A percentile compares a stretch with the other conserved stretches of the same genome.
These are phyloP conservation scores for Apus apus DNA, from an alignment of 2,113 vertebrate genomes.

Conservation along the genomic window DNA sequence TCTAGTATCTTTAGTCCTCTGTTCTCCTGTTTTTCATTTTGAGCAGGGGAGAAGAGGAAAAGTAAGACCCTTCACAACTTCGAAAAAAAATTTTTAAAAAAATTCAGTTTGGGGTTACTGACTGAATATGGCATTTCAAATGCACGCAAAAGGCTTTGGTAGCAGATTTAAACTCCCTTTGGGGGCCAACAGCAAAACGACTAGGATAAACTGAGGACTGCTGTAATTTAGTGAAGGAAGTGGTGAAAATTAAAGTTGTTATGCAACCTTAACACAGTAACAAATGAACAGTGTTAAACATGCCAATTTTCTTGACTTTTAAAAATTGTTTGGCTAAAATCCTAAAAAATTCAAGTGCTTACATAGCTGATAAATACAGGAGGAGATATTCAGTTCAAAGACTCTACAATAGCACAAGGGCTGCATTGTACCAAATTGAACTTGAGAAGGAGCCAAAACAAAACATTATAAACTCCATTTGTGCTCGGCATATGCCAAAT, in stretches of 20 bases:
- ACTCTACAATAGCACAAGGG: conserved; percentile 47
- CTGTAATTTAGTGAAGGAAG: conserved; percentile 44
- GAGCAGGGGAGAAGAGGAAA: background rate
- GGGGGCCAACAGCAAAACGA: background rate
- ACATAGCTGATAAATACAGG: conserved; percentile 5
- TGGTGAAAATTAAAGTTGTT: conserved; percentile 35
- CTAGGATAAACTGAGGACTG: conserved; percentile 29
- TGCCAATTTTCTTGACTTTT: conserved; percentile 17
- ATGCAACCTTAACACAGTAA: conserved; percentile 10
- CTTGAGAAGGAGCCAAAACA: conserved; percentile 39
- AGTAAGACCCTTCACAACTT: background rate
- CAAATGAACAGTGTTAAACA: conserved; percentile 55
- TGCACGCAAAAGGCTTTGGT: background rate
- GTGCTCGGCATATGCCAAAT: background rate
- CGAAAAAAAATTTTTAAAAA: conserved; percentile 19
- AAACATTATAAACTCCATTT: conserved; percentile 15
- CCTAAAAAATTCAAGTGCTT: conserved; percentile 33
- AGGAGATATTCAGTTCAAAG: conserved; percentile 48
- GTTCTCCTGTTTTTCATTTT: conserved; percentile 22
- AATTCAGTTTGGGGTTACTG: background rate
- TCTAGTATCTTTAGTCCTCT: background rate
- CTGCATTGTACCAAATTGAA: conserved; percentile 37
- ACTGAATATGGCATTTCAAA: conserved; percentile 35
- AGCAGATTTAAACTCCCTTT: background rate
- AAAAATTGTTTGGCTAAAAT: conserved; percentile 48